Evolutionary conservation across 2,113 vertebrate species (phyloP), one percentile per base, ranked within the genome.

Genomic region (Clinocottus analis): DNA sequence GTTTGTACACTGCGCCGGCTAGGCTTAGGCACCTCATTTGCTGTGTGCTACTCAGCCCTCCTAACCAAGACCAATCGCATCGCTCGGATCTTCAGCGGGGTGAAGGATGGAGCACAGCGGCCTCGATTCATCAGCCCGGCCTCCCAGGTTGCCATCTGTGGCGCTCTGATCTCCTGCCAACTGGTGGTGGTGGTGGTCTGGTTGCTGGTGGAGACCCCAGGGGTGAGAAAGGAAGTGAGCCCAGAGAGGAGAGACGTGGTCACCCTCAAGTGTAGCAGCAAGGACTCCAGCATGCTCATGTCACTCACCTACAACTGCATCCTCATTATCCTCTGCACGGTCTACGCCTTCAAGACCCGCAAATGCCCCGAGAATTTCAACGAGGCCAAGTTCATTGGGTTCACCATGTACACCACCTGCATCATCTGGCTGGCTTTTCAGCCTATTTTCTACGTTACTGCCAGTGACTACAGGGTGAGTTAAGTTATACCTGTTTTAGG

Each of bases 361-460:
- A 99, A 99, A 94, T 99, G 98, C 84, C 98, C 98, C 0, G 98
- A 99, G 88, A 99, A 99, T 92, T 99, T 99, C 94, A 99, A 99
- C 0, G 98, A 99, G 92, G 98, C 98, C 92, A 99, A 99, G 91
- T 99, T 99, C 93, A 99, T 99, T 0, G 98, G 98, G 31, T 99
- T 99, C 90, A 99, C 98, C 92, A 99, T 99, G 98, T 99, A 99
- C 88, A 99, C 98, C 2, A 99, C 98, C 58, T 99, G 98, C 94
- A 99, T 99, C 94, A 99, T 99, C 93, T 99, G 98, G 98, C 93
- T 99, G 90, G 98, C 98, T 27, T 99, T 99, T 93, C 96, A 99
- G 88, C 98, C 98, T 69, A 99, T 99, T 94, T 99, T 99, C 96
- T 99, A 99, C 0, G 98, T 99, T 87, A 99, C 98, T 35, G 98